A percentile compares a stretch with the other conserved stretches of the same genome.
phyloP scores from a whole-genome alignment of 2,113 vertebrate genomes.

The Orientallactaga bullata region DNA sequence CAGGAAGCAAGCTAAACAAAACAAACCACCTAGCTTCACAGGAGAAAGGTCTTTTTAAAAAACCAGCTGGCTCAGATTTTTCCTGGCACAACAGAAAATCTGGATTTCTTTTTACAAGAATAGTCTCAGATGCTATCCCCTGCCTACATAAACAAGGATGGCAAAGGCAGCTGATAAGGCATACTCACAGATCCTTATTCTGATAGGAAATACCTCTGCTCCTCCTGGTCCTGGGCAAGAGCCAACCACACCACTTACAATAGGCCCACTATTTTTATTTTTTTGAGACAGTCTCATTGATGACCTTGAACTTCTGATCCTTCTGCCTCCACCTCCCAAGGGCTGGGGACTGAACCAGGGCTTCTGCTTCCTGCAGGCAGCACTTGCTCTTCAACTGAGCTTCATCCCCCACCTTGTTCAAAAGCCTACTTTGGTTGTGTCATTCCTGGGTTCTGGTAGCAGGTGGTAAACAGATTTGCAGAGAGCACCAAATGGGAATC shows the following conservation, averaged over 20 bases:
- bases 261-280: background rate
- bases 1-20: conserved; percentile 74
- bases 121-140: conserved; percentile 28
- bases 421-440: background rate
- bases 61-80: conserved; percentile 22
- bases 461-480: conserved; percentile 28
- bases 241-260: background rate
- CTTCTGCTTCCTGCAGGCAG: no score
- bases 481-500: conserved; percentile 9
- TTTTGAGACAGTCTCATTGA: no score
- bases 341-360: no score
- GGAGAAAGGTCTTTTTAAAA: conserved; percentile 66
- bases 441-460: background rate
- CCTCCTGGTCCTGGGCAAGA: background rate
- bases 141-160: conserved; percentile 23
- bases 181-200: background rate
- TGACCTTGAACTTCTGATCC: no score
- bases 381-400: no score
- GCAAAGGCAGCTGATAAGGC: background rate
- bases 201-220: conserved; percentile 32
- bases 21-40: conserved; percentile 19
- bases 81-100: conserved; percentile 36
- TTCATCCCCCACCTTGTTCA: no score
- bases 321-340: no score
- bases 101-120: conserved; percentile 16